Evolutionary conservation across 2,113 vertebrate genomes (phyloP), one percentile per base, ranked within the genome.

Genomic region (Myotis yumanensis): DNA sequence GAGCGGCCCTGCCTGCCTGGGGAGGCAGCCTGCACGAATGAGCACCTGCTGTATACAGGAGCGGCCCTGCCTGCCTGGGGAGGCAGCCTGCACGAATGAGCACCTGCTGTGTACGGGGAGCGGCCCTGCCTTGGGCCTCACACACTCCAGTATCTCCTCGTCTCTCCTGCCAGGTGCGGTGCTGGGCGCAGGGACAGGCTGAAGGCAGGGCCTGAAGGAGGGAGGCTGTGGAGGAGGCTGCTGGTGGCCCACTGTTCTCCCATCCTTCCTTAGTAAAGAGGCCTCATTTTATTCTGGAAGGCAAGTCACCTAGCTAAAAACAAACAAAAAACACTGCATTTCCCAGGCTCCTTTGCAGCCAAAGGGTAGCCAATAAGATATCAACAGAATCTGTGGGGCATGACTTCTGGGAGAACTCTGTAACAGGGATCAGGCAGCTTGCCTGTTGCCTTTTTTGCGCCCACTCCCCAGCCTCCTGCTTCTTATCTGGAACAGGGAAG

Each of bases 261-360:
- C 43, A 11, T 0, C 28, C 7, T 25, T 20, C 35, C 35, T 59
- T 17, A 25, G 25, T 12, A 7, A 18, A 93, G 59, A 35, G 9
- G 1, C 43, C 59, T 48, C 59, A 3, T 76, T 92, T 75, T 46
- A 75, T 46, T 48, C 37, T 4, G 57, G 23, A 54, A 73, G 69
- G 37, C 40, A 20, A 62, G 89, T 48, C 3, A 35, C 14, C 14
- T n/a, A 18, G 18, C 30, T 17, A 9, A 37, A 46, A 10, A 46
- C 10, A 46, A n/a, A n/a, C n/a, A 9, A 46, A 46, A 5, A 7
- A 5, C 43, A 64, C 76, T 52, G 30, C 48, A 81, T 51, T 85
- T 77, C 76, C 89, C 71, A 87, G 89, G 52, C 37, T 84, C 20
- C 89, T 85, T 57, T 93, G 81, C 18, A 40, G 71, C 37, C 14